Base-by-base conservation (phyloP, 2,888 invertebrate species). In the Ellobium chinense region DNA sequence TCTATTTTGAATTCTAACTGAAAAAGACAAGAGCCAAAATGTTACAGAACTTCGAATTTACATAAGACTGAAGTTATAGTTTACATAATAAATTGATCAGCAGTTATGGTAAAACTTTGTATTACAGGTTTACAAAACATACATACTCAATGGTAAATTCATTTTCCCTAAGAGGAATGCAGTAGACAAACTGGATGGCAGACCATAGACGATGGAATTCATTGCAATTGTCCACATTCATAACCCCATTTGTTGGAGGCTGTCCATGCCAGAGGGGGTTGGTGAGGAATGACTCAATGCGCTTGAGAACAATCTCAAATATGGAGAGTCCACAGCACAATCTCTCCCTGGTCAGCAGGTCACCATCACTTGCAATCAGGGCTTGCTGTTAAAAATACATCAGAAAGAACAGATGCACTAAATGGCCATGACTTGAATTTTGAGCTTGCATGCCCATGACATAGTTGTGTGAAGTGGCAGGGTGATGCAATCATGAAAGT, bases 151-250 rank as follows among this genome's bases (percentile, higher is more conserved):
- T 97, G 14, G 98, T 99, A 90, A 97, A 98, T 93, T 99, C 98
- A 0, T 97, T 98, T 85, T 97, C 97, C 4, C 97, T 97, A 34
- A 98, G 97, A 0, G 99, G 99, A 89, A 98, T 97, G 92, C 98
- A 99, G 93, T 99, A 98, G 74, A 99, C 96, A 94, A 99, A 99
- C 93, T 99, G 99, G 46, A 99, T 94, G 0, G 99, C 99, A 0
- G 98, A 99, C 99, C 99, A 99, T 66, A 99, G 94, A 18, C 93
- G 85, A 93, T 99, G 99, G 93, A 99, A 99, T 94, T 99, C 99
- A 1, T 96, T 96, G 91, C 99, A 99, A 93, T 99, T 99, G 92
- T 99, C 98, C 0, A 98, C 96, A 92, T 98, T 97, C 94, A 98
- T 97, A 24, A 99, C 98, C 80, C 98, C 97, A 93, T 98, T 99